Percentiles rank a stretch among this genome's conserved stretches.
Conservation (phyloP, 1,140 invertebrate genomes). For the Hylyphantes graminicola region DNA sequence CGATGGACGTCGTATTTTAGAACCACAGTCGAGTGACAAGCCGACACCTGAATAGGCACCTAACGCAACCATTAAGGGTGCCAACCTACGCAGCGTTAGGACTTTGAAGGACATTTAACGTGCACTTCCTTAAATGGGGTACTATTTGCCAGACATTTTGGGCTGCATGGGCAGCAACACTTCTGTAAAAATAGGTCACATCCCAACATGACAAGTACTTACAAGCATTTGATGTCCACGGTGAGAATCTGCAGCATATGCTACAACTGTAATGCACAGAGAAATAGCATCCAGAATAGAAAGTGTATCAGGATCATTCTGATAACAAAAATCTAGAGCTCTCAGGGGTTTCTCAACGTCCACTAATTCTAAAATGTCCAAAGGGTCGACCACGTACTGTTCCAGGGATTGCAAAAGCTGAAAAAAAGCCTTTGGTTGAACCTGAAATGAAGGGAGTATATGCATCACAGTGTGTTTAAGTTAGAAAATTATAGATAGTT, state of each 20-base stretch:
- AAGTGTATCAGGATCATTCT: conserved; percentile 94
- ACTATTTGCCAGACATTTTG: too few relatives aligned
- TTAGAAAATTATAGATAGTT: too few relatives aligned
- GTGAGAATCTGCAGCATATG: conserved; percentile 94
- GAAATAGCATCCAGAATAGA: conserved; percentile 93
- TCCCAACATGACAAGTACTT: conserved; percentile 24
- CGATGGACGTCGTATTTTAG: too few relatives aligned
- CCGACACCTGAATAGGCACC: too few relatives aligned
- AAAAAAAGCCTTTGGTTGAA: conserved; percentile 64
- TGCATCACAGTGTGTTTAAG: neutral
- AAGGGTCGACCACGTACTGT: conserved; percentile 90
- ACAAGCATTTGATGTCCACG: conserved; percentile 96
- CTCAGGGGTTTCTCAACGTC: conserved; percentile 92
- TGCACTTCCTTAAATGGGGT: too few relatives aligned
- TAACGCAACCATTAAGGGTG: too few relatives aligned
- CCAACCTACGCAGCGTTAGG: too few relatives aligned
- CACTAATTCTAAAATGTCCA: conserved; percentile 95
- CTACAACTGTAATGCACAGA: conserved; percentile 96
- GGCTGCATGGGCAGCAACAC: too few relatives aligned
- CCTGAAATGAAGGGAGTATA: conserved; percentile 8
- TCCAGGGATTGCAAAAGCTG: conserved; percentile 77
- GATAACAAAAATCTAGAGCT: conserved; percentile 96
- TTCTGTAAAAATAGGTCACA: too few relatives aligned
- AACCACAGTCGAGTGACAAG: too few relatives aligned
- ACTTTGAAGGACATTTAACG: too few relatives aligned